Conservation (phyloP, 2,888 invertebrate genomes). For the Thalpophila matura region DNA sequence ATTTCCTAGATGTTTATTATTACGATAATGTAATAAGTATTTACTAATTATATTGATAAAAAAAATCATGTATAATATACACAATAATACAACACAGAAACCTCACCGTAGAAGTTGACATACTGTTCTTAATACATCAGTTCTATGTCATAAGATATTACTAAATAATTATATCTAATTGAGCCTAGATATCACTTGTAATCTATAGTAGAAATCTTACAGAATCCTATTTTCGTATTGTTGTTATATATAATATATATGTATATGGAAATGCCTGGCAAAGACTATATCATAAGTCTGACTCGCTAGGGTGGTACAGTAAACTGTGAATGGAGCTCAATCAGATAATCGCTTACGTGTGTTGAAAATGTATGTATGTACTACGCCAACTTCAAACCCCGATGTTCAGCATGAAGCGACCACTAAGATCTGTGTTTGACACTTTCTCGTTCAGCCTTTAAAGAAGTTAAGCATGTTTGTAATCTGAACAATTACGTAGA, state of each 20-base stretch:
- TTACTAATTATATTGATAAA: constrained; percentile 30
- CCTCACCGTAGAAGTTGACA: constrained; percentile 47
- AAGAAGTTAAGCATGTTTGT: neutral
- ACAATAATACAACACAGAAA: constrained; percentile 50
- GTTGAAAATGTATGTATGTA: constrained; percentile 3
- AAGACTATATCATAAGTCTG: neutral
- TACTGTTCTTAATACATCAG: constrained; percentile 35
- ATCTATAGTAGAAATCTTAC: constrained; percentile 21
- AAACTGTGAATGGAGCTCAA: constrained; percentile 4
- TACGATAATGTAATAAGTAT: constrained; percentile 46
- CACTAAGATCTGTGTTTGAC: constrained; percentile 16
- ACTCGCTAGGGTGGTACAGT: neutral
- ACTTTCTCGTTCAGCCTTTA: neutral
- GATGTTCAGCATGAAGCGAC: neutral
- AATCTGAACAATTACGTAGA: constrained; percentile 46
- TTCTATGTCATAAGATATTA: constrained; percentile 32
- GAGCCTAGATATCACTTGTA: constrained; percentile 26
- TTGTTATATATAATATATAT: constrained; percentile 24
- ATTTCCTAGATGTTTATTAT: constrained; percentile 48
- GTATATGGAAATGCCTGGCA: constrained; percentile 3
- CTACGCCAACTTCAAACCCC: neutral
- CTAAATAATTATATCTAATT: constrained; percentile 21
- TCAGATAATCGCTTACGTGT: neutral
- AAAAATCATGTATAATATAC: constrained; percentile 27
- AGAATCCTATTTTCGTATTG: constrained; percentile 39